Evolutionary conservation across 2,888 invertebrate species (phyloP).

Genomic region (Chaitophorus viminalis): DNA sequence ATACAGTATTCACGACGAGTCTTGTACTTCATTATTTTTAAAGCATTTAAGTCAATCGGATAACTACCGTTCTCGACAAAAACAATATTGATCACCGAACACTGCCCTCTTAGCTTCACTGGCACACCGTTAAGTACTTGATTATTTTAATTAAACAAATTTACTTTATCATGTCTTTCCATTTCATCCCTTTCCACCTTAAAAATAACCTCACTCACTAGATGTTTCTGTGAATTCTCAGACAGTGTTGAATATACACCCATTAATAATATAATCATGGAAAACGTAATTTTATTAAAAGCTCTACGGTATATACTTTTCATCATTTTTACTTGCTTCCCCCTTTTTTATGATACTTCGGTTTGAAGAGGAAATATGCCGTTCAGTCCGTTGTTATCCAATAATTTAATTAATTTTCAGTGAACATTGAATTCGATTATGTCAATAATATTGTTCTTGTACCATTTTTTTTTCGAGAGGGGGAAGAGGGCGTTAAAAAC

Average conservation of each 20-base stretch:
- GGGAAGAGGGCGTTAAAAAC: background rate
- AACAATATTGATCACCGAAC: slow-evolving; percentile 30
- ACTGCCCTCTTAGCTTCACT: background rate
- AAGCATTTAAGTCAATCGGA: slow-evolving; percentile 25
- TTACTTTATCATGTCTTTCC: background rate
- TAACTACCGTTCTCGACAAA: background rate
- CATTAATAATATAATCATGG: slow-evolving; percentile 12
- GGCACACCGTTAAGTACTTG: background rate
- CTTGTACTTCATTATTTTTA: slow-evolving; percentile 18
- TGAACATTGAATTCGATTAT: background rate
- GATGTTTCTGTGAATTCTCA: background rate
- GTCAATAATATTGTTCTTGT: background rate
- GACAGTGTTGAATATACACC: background rate
- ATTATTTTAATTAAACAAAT: slow-evolving; percentile 38
- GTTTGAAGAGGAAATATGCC: background rate
- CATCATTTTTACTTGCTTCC: background rate
- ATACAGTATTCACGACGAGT: slow-evolving; percentile 10
- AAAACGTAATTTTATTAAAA: slow-evolving; percentile 45
- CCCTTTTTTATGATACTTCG: background rate
- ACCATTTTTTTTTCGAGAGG: too few species aligned
- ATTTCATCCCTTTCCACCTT: background rate
- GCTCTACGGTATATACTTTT: background rate
- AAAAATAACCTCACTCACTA: slow-evolving; percentile 1
- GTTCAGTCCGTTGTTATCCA: background rate
- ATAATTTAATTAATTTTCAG: background rate